Percentiles rank a stretch among this genome's conserved stretches.
Conservation (phyloP, 2,888 invertebrate genomes). For the Apodemia zela region DNA sequence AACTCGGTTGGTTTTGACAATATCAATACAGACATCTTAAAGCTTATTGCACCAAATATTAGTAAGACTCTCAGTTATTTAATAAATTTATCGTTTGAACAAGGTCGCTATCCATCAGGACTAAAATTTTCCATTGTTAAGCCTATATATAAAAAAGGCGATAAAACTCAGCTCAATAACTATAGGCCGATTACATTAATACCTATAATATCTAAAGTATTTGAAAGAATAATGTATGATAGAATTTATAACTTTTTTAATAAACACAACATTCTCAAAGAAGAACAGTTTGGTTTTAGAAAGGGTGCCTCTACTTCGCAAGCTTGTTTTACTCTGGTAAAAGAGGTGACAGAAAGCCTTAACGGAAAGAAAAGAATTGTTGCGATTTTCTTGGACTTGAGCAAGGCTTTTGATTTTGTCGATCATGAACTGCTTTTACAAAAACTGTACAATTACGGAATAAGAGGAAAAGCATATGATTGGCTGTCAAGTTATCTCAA, state of each 20-base stretch:
- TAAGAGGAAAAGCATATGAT: background rate
- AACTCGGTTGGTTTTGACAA: constrained; percentile 8
- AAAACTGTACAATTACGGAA: background rate
- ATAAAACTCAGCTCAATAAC: background rate
- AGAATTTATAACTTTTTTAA: too few relatives aligned
- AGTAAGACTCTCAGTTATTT: background rate
- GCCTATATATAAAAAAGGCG: background rate
- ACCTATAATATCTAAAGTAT: too few relatives aligned
- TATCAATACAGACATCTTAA: background rate
- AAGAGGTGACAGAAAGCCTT: background rate
- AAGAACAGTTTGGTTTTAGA: background rate
- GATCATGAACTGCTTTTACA: background rate
- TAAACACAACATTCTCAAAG: too few relatives aligned
- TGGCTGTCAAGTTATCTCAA: constrained; percentile 1
- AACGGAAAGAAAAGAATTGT: background rate
- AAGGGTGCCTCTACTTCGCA: background rate
- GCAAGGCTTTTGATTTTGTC: too few relatives aligned
- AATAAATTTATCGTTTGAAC: background rate
- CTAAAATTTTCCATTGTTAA: background rate
- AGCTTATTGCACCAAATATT: background rate
- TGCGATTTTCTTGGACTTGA: too few relatives aligned
- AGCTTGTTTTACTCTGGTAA: background rate
- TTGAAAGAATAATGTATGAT: too few relatives aligned
- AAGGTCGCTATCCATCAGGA: background rate
- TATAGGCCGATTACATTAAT: constrained; percentile 8